A percentile compares a stretch with the other conserved stretches of the same genome.
phyloP scores from a whole-genome alignment of 2,888 invertebrate genomes.

The Himalopsyche tibetana region DNA sequence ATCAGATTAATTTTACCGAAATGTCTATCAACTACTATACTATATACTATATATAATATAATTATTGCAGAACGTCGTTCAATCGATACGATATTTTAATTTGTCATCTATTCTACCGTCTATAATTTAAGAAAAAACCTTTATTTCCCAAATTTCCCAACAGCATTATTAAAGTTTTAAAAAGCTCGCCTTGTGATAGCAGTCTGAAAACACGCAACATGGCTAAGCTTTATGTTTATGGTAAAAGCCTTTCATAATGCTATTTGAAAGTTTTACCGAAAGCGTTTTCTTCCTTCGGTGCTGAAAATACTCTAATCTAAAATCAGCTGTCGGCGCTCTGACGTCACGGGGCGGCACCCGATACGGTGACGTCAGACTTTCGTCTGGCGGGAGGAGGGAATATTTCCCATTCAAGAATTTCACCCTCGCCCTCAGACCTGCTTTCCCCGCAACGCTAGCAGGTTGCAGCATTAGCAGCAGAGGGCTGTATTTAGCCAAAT shows the following conservation, averaged over 20 bases:
- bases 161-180: neutral
- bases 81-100: too few species aligned
- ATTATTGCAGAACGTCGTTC: too few species aligned
- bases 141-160: neutral
- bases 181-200: conserved; percentile 11
- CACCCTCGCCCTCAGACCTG: neutral
- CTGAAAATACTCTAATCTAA: conserved; percentile 35
- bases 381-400: neutral
- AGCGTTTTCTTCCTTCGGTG: neutral
- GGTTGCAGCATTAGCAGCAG: neutral
- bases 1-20: too few species aligned
- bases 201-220: neutral
- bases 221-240: conserved; percentile 10
- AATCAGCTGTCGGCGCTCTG: conserved; percentile 15
- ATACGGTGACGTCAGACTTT: neutral
- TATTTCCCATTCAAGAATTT: conserved; percentile 23
- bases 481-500: neutral
- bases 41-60: too few species aligned
- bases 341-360: conserved; percentile 17
- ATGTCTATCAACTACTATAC: too few species aligned
- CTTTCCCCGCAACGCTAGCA: neutral
- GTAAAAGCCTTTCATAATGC: neutral
- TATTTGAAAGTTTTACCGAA: neutral
- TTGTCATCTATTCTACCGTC: too few species aligned
- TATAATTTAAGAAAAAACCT: neutral